These are phyloP conservation scores for Tauraco hartlaubi DNA, from an alignment of 2,797 vertebrate species.

Conservation along the genomic window DNA sequence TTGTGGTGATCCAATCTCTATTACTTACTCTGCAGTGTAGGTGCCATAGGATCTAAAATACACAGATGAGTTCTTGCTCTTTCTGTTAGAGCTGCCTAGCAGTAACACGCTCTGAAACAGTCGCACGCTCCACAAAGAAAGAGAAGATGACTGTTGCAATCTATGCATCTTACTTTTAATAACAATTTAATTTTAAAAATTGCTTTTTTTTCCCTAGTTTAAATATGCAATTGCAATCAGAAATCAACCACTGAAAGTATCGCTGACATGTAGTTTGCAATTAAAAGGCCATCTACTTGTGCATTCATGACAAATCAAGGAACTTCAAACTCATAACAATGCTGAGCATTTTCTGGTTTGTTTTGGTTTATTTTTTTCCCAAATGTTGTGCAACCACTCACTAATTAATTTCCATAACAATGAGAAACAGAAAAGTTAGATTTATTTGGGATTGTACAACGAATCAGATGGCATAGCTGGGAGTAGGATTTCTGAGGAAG, in stretches of 20 bases:
- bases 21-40: neutral
- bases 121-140: neutral
- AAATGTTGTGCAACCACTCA: neutral
- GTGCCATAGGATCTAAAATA: neutral
- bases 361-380: neutral
- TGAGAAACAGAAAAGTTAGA: neutral
- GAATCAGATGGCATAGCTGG: neutral
- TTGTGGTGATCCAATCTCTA: rapidly evolving
- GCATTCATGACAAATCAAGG: neutral
- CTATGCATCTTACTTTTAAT: neutral
- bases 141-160: neutral
- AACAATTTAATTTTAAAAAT: neutral
- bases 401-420: neutral
- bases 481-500: neutral
- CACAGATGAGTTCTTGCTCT: neutral
- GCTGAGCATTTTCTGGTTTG: neutral
- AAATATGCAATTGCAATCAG: neutral
- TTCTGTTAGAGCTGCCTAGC: neutral
- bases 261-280: neutral
- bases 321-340: neutral
- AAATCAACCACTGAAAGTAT: neutral
- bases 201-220: neutral
- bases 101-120: neutral
- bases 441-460: neutral
- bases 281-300: neutral